phyloP scores from a whole-genome alignment of 2,888 invertebrate genomes.

The Listrodromus nycthemerus region DNA sequence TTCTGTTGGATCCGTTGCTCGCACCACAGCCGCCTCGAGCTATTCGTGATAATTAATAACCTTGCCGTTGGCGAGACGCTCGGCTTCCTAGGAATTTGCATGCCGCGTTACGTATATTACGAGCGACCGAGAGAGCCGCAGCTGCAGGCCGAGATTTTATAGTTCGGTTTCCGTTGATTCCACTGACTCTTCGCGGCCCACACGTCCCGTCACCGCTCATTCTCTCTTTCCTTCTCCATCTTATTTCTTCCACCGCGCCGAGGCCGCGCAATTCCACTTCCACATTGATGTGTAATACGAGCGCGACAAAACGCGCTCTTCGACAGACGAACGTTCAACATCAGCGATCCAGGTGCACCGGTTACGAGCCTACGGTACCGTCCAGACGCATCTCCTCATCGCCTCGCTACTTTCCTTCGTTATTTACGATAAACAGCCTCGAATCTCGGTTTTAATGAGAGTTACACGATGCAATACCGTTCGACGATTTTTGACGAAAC shows the following conservation, averaged over 20 bases:
- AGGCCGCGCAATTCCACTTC: not conserved
- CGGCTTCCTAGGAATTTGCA: conserved; percentile 61
- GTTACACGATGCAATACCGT: conserved; percentile 62
- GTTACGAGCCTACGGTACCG: conserved; percentile 1
- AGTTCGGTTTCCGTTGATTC: conserved; percentile 67
- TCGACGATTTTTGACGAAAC: conserved; percentile 61
- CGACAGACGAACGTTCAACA: conserved; percentile 20
- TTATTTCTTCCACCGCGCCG: not conserved
- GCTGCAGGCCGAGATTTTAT: conserved; percentile 60
- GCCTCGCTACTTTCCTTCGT: conserved; percentile 57
- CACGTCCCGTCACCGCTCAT: conserved; percentile 44
- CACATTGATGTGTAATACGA: not conserved
- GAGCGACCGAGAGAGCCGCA: conserved; percentile 48
- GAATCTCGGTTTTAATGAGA: conserved; percentile 65
- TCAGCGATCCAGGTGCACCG: not conserved
- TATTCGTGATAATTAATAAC: conserved; percentile 71
- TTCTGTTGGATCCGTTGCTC: conserved; percentile 60
- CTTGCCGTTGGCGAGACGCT: conserved; percentile 65
- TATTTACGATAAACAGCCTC: conserved; percentile 63
- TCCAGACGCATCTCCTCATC: not conserved
- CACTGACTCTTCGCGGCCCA: conserved; percentile 47
- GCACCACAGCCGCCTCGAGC: conserved; percentile 57
- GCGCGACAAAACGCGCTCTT: conserved; percentile 20
- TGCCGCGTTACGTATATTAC: conserved; percentile 44
- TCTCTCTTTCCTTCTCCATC: conserved; percentile 44